Percentiles rank a stretch among this genome's conserved stretches.
These are phyloP conservation scores for Thinocorus orbignyianus DNA, from an alignment of 2,113 vertebrate species.

Conservation along the genomic window DNA sequence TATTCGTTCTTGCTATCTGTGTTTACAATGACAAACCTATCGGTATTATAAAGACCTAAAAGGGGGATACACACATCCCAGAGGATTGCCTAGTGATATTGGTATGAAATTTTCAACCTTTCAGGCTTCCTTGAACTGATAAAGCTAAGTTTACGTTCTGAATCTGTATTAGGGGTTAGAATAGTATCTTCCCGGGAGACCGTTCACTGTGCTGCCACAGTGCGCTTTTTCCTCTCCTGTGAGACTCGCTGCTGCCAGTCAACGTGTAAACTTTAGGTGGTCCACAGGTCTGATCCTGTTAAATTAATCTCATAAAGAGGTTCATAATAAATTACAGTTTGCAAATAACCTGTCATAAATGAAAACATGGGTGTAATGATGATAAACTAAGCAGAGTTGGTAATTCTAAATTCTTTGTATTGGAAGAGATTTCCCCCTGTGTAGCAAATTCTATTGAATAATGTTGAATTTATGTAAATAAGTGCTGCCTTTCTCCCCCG, in stretches of 20 bases:
- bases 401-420: slow-evolving; percentile 35
- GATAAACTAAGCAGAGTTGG: slow-evolving; percentile 23
- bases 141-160: not conserved
- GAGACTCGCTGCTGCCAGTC: not conserved
- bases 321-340: slow-evolving; percentile 56
- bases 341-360: slow-evolving; percentile 56
- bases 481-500: slow-evolving; percentile 22
- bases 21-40: not conserved
- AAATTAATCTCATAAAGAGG: slow-evolving; percentile 40
- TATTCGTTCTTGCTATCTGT: not conserved
- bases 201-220: not conserved
- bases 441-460: slow-evolving; percentile 54
- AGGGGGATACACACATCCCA: not conserved
- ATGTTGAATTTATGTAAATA: slow-evolving; percentile 62
- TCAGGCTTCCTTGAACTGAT: not conserved
- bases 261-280: not conserved
- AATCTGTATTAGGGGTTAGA: not conserved
- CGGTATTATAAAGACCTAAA: not conserved
- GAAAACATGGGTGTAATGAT: slow-evolving; percentile 41
- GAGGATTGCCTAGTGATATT: not conserved
- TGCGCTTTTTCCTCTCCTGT: not conserved
- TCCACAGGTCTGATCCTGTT: slow-evolving; percentile 39
- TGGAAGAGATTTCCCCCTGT: slow-evolving; percentile 19
- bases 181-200: not conserved
- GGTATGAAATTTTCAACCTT: not conserved